Evolutionary conservation across 2,113 vertebrate genomes (phyloP), one percentile per base, ranked within the genome.

Genomic region (Microcebus murinus): DNA sequence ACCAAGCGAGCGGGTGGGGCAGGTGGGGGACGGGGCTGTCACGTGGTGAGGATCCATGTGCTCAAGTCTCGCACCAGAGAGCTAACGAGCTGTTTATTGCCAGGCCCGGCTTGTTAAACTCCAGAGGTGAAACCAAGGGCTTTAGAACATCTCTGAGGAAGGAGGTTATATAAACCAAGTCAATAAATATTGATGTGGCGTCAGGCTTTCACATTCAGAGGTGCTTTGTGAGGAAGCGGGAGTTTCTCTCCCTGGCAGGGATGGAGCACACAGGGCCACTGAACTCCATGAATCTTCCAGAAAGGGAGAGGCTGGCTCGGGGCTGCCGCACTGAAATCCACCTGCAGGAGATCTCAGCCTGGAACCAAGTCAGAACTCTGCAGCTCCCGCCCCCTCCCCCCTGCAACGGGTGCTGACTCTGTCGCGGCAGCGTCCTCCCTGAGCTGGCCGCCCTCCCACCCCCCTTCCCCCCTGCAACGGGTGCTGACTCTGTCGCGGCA

Each of bases 1-100:
- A 36, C 27, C 3, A 31, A 34, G 4, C 27, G 83, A 36, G 34
- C 8, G 9, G 6, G 17, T 0, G 12, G 70, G 31, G 63, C n/a
- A 61, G 61, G 45, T 0, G 1, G 63, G 52, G 15, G n/a, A n/a
- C 31, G 15, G n/a, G 45, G 6, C 23, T 42, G 13, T 45, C 21
- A 20, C 6, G 57, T 31, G 29, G 55, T 12, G 11, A 59, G 6
- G 27, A 45, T n/a, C 45, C 48, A 48, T 11, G 48, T 48, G 48
- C 13, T 88, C 74, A 25, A 27, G 29, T 39, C 65, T 25, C 67
- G 29, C 12, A 0, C 8, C 0, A 3, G 55, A n/a, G 65, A 52
- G 36, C 67, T 61, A 81, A 50, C 10, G 9, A 36, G 45, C 50
- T 65, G 52, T 92, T 90, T 81, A 67, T 65, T 68, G 91, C 68